Base-by-base conservation (phyloP, 35 echinoderm and acorn worm genomes). In the Eucidaris tribuloides region DNA sequence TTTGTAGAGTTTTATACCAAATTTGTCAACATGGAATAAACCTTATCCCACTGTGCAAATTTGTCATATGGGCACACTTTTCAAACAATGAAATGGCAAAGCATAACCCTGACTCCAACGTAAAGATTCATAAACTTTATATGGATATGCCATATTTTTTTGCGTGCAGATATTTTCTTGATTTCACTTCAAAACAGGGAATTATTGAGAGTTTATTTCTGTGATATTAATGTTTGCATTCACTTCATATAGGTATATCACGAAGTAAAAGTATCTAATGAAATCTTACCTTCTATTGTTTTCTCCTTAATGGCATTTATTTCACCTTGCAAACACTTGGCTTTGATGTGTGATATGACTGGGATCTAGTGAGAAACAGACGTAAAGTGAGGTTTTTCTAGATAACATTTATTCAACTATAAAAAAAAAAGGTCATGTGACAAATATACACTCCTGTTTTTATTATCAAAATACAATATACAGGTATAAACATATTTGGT, bases 261-360 rank as follows among this genome's bases (percentile, higher is more conserved):
- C 15, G 44, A 74, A 41, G 1, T 71, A 19, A 74, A 11, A 43
- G 9, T 42, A 22, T 52, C 9, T 9, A 31, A 64, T 13, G 30
- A 1, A 31, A 74, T 35, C 33, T 17, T 74, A 74, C 68, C 68
- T 74, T 41, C 9, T 25, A 74, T 20, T 25, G 15, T n/a, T 74
- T 74, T 74, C 5, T 27, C 38, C 37, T 74, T 74, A 22, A 74
- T 40, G 14, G 68, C 68, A 74, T 43, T 22, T 3, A 74, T 74
- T 74, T 74, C 68, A 42, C 68, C 68, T 74, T 74, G 38, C 7
- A 74, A 40, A 74, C 68, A 74, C 20, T 19, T 74, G 7, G n/a
- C 68, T 44, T 44, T 74, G 28, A 74, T 44, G 7, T 74, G 2
- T 32, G 40, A 74, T 15, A 74, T 74, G 34, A 40, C 34, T 35